Evolutionary conservation across 2,797 vertebrate genomes (phyloP).

Genomic region (Melanotaenia trifasciata): DNA sequence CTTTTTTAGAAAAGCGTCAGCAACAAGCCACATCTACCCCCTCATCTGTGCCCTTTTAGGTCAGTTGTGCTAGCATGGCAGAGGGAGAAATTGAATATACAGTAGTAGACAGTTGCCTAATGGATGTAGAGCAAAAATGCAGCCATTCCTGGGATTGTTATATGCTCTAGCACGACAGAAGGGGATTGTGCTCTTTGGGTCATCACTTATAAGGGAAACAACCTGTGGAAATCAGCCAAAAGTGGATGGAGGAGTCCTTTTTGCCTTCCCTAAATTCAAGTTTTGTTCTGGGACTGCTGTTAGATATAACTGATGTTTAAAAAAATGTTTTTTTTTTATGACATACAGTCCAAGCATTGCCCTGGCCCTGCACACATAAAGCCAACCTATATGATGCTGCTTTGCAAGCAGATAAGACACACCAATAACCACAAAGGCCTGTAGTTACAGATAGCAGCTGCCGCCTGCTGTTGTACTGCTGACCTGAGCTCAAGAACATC

Average conservation of each 20-base stretch:
- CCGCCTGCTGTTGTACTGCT: slow-evolving; percentile 49
- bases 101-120: too few relatives aligned
- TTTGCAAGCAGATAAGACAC: slow-evolving; percentile 46
- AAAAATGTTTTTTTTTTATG: slow-evolving; percentile 1
- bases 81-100: slow-evolving; percentile 69
- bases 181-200: slow-evolving; percentile 70
- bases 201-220: slow-evolving; percentile 68
- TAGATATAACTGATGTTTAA: slow-evolving; percentile 25
- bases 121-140: slow-evolving; percentile 64
- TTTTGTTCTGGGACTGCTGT: slow-evolving; percentile 18
- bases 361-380: slow-evolving; percentile 7
- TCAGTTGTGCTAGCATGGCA: slow-evolving; percentile 68
- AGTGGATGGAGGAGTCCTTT: slow-evolving; percentile 37
- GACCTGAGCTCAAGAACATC: slow-evolving; percentile 78
- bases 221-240: slow-evolving; percentile 68
- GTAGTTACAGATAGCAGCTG: slow-evolving; percentile 58
- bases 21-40: slow-evolving; percentile 39
- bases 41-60: slow-evolving; percentile 61
- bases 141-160: slow-evolving; percentile 73
- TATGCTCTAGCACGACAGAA: slow-evolving; percentile 68
- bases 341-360: slow-evolving; percentile 21
- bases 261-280: slow-evolving; percentile 12
- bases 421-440: slow-evolving; percentile 39
- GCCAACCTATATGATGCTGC: slow-evolving; percentile 21
- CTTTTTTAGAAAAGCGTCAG: slow-evolving; percentile 31